Conservation (phyloP, 1,140 invertebrate genomes). For the Sipha flava region DNA sequence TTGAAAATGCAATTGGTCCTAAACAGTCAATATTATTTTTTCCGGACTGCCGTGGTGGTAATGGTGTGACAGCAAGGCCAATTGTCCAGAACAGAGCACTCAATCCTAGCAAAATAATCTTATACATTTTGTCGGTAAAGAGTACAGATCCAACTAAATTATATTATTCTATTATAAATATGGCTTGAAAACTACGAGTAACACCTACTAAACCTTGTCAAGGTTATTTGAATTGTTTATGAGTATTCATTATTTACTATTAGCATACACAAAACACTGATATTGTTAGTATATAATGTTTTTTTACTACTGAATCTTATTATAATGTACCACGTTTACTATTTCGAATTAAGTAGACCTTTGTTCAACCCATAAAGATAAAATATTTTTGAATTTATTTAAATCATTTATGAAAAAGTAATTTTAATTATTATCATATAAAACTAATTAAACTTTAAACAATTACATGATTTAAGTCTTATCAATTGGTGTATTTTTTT, state of each 20-base stretch:
- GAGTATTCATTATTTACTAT: background rate
- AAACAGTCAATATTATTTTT: background rate
- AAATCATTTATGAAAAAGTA: no score
- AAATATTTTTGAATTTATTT: no score
- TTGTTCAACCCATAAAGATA: no score
- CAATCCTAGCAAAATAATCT: background rate
- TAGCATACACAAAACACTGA: background rate
- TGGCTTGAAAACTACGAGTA: background rate
- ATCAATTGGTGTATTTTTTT: no score
- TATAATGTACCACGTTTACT: no score
- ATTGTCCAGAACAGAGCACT: background rate
- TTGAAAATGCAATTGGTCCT: background rate
- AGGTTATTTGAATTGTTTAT: background rate
- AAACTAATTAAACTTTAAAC: no score
- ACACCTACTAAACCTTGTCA: background rate
- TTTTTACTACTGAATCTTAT: no score
- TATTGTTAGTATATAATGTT: background rate
- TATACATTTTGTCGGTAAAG: background rate
- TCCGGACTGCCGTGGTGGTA: background rate
- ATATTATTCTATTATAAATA: background rate
- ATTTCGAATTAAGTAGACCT: no score
- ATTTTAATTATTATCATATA: no score
- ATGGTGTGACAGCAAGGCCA: background rate
- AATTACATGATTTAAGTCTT: no score
- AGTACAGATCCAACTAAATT: background rate